These are phyloP conservation scores for Phaenicophaeus curvirostris DNA, from an alignment of 2,797 vertebrate genomes.

Conservation along the genomic window DNA sequence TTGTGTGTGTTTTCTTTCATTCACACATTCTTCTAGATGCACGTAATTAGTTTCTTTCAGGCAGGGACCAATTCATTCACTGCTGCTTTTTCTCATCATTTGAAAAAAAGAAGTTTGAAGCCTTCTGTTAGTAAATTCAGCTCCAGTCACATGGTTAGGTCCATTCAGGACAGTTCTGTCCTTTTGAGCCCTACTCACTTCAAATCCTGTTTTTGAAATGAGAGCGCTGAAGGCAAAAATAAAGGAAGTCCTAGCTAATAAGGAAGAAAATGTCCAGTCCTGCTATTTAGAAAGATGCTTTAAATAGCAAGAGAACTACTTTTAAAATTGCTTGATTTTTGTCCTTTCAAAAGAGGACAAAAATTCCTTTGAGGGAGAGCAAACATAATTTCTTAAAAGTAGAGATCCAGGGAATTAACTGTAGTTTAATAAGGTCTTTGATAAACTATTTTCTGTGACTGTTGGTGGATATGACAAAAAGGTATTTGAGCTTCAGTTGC, in stretches of 20 bases:
- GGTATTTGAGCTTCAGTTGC: slow-evolving; percentile 12
- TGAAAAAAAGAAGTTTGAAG: background rate
- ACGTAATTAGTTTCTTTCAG: slow-evolving; percentile 25
- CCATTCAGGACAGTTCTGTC: background rate
- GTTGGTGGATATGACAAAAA: background rate
- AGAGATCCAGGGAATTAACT: background rate
- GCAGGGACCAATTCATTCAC: background rate
- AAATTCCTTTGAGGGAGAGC: background rate
- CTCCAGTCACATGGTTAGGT: background rate
- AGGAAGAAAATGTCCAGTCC: background rate
- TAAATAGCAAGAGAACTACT: background rate
- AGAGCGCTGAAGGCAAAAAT: background rate
- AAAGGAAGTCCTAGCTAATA: background rate
- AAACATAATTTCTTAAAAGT: background rate
- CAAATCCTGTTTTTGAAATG: slow-evolving; percentile 5
- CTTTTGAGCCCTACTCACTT: background rate
- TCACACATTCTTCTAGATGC: slow-evolving; percentile 19
- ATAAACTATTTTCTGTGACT: background rate
- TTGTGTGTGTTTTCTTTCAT: background rate
- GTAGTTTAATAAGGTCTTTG: background rate
- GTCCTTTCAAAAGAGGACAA: background rate
- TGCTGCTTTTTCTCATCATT: background rate
- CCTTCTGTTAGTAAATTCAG: background rate
- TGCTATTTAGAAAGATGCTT: background rate
- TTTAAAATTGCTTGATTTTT: slow-evolving; percentile 8